Conservation (phyloP, 2,113 vertebrate genomes). For the Hiodon tergisus region DNA sequence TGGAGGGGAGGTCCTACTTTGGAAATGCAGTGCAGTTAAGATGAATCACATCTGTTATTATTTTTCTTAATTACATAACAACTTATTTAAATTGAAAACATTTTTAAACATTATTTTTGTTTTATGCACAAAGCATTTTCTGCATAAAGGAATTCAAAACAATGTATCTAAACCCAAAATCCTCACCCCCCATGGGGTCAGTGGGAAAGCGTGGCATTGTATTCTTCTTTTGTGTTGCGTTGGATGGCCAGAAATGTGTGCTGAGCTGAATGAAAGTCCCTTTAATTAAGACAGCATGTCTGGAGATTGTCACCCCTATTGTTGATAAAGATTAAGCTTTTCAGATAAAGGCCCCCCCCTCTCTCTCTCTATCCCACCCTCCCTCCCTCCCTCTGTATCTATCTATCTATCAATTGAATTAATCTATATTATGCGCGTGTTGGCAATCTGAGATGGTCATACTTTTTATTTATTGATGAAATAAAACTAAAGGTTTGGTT, state of each 20-base stretch:
- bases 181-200: not conserved
- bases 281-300: not conserved
- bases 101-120: no score
- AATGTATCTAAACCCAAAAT: not conserved
- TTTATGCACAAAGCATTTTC: no score
- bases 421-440: not conserved
- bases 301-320: not conserved
- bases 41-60: no score
- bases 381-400: not conserved
- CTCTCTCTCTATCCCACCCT: not conserved
- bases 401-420: not conserved
- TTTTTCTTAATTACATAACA: no score
- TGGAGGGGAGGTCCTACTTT: no score
- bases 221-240: not conserved
- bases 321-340: not conserved
- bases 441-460: no score
- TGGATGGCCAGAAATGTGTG: not conserved
- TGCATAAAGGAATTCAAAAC: no score
- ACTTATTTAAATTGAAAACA: no score
- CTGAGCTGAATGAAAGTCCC: not conserved
- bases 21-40: no score
- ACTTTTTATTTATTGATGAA: no score
- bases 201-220: not conserved
- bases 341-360: not conserved
- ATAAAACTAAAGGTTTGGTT: no score